Percentiles rank a stretch among this genome's conserved stretches.
Conservation (phyloP, 2,888 invertebrate species). For the Pyrrhosoma nymphula region DNA sequence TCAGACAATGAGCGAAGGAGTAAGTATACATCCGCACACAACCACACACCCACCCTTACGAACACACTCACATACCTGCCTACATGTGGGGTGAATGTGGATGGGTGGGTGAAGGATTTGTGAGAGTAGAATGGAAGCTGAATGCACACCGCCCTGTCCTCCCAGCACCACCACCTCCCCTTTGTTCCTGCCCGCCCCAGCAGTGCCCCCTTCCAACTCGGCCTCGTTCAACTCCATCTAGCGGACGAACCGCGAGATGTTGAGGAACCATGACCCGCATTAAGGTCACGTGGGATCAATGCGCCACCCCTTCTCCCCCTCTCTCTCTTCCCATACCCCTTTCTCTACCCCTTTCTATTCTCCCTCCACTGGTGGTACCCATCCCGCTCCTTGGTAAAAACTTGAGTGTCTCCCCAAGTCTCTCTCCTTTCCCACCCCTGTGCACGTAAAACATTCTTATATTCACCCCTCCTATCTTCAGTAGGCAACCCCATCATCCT, state of each 20-base stretch:
- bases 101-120: neutral
- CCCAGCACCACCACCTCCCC: neutral
- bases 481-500: no score
- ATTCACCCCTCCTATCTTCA: no score
- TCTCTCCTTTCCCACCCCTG: no score
- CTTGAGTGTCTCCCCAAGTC: no score
- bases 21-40: neutral
- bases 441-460: no score
- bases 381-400: no score
- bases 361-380: no score
- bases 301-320: neutral
- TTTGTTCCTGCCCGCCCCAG: neutral
- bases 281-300: slow-evolving; percentile 53
- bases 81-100: neutral
- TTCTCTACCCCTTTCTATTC: no score
- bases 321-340: neutral
- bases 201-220: neutral
- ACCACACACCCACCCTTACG: neutral
- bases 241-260: slow-evolving; percentile 30
- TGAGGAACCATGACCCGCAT: slow-evolving; percentile 55
- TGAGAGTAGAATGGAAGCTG: neutral
- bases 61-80: neutral
- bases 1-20: no score
- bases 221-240: slow-evolving; percentile 29
- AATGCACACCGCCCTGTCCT: neutral